phyloP scores from a whole-genome alignment of 2,113 vertebrate species.

The Fukomys damarensis region DNA sequence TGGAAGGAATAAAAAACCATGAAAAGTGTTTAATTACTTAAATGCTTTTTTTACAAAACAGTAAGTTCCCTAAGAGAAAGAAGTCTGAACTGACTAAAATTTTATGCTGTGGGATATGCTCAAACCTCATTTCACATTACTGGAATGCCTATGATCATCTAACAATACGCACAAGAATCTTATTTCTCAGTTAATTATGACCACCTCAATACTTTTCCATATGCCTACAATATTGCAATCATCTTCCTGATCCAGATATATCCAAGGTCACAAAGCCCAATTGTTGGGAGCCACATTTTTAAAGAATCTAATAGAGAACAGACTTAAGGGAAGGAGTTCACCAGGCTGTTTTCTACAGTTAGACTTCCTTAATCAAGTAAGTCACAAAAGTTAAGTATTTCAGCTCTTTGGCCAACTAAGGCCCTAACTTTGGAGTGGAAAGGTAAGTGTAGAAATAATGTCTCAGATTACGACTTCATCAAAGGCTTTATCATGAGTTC shows the following conservation, averaged over 20 bases:
- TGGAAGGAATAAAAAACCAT: not conserved
- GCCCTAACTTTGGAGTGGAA: not conserved
- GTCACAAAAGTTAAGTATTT: conserved; percentile 1
- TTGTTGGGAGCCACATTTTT: not conserved
- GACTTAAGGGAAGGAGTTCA: not conserved
- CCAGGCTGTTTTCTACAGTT: not conserved
- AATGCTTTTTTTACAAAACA: conserved; percentile 45
- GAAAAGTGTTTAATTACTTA: conserved; percentile 37
- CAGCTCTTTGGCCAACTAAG: not conserved
- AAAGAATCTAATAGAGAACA: not conserved
- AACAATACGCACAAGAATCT: conserved; percentile 19
- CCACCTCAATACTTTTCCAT: conserved; percentile 6
- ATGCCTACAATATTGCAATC: not conserved
- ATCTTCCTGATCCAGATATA: not conserved
- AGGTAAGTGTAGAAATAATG: not conserved
- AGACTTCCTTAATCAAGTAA: conserved; percentile 26
- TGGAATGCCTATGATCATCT: conserved; percentile 5
- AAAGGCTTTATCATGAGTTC: not conserved
- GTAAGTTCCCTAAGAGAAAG: not conserved
- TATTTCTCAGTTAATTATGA: conserved; percentile 18
- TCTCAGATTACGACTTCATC: not conserved
- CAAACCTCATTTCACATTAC: conserved; percentile 4
- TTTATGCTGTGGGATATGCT: not conserved
- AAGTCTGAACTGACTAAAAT: not conserved
- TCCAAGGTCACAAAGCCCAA: conserved; percentile 20